Evolutionary conservation across 2,797 vertebrate genomes (phyloP).

Genomic region (Tangara arthus): DNA sequence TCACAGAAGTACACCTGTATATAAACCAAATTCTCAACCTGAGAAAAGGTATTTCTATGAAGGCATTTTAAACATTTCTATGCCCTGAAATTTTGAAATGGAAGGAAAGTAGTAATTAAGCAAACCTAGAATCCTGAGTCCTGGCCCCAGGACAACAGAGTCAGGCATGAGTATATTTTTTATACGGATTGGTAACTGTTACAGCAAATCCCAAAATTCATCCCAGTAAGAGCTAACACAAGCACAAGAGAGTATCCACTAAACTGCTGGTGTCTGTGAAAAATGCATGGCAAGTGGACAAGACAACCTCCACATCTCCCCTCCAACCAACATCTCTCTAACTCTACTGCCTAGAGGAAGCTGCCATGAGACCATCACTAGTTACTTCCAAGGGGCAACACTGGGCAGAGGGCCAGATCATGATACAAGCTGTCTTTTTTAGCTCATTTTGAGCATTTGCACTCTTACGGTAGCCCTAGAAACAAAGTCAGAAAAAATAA

Average conservation of each 20-base stretch:
- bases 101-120: constrained; percentile 11
- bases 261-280: not conserved
- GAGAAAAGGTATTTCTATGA: not conserved
- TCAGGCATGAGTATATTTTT: not conserved
- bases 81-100: not conserved
- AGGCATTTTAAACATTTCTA: not conserved
- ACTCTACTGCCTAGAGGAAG: not conserved
- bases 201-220: not conserved
- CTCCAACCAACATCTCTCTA: not conserved
- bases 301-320: not conserved
- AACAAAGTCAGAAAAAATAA: not conserved
- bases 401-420: not conserved
- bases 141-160: not conserved
- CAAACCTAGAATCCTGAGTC: not conserved
- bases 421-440: not conserved
- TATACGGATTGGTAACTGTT: not conserved
- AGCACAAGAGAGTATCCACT: not conserved
- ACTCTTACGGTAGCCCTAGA: not conserved
- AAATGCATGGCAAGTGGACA: not conserved
- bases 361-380: not conserved
- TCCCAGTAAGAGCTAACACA: not conserved
- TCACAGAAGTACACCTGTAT: not conserved
- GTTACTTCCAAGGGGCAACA: not conserved
- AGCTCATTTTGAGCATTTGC: not conserved
- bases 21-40: not conserved